Evolutionary conservation across 64 coral and sea anemone species (phyloP).

Genomic region (Astreopora myriophthalma): DNA sequence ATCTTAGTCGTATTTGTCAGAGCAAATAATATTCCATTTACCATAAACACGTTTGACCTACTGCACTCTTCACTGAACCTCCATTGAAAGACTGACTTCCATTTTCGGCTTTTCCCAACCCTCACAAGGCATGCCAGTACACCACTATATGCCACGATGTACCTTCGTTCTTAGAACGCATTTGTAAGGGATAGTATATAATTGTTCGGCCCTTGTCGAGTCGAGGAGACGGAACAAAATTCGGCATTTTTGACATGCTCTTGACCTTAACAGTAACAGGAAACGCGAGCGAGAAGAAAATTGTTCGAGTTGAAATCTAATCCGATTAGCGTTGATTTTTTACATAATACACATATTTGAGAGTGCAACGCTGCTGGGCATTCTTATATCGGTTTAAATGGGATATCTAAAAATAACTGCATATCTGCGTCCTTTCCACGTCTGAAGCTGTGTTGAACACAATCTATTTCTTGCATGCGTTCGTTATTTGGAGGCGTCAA

Average conservation of each 20-base stretch:
- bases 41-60: no score
- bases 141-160: not conserved
- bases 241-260: not conserved
- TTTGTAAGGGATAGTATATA: not conserved
- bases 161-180: not conserved
- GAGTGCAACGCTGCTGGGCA: not conserved
- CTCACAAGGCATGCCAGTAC: not conserved
- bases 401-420: not conserved
- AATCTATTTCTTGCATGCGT: not conserved
- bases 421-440: constrained; percentile 4
- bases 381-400: not conserved
- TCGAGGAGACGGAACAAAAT: not conserved
- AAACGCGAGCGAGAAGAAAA: not conserved
- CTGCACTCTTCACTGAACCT: no score
- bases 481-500: not conserved
- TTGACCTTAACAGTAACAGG: constrained; percentile 21
- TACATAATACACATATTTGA: not conserved
- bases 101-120: no score
- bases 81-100: no score
- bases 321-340: not conserved
- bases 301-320: not conserved
- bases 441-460: not conserved
- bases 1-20: no score
- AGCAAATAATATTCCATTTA: no score
- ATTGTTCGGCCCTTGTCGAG: not conserved